Conservation (phyloP, 2,113 vertebrate species). For the Toxostoma redivivum region DNA sequence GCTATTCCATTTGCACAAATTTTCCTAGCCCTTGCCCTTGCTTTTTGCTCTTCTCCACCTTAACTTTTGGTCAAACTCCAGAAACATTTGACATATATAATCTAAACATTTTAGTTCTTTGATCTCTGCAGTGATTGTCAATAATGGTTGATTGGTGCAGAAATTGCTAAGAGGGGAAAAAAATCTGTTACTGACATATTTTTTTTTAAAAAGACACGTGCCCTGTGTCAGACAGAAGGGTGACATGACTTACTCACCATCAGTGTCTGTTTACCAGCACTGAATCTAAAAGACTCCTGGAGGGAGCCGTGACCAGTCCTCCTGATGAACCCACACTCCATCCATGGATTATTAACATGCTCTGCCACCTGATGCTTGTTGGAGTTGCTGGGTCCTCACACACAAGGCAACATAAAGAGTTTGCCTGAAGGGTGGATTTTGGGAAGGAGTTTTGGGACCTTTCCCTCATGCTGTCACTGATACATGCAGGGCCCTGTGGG, state of each 20-base stretch:
- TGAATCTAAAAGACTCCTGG: neutral
- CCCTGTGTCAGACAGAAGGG: neutral
- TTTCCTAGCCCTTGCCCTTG: neutral
- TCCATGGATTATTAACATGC: accelerated
- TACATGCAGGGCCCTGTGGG: neutral
- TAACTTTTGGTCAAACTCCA: neutral
- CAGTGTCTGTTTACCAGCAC: neutral
- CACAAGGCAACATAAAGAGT: neutral
- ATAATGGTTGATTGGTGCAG: neutral
- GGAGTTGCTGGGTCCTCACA: neutral
- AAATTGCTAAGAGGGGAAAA: neutral
- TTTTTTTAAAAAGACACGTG: neutral
- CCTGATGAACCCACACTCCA: neutral
- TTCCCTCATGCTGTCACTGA: neutral
- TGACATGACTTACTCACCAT: neutral
- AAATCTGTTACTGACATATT: neutral
- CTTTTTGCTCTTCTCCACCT: neutral
- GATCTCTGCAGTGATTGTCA: neutral
- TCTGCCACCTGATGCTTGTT: neutral
- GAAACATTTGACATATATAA: neutral
- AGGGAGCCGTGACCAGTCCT: neutral
- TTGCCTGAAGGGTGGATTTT: neutral
- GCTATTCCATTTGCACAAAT: neutral
- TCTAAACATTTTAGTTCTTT: neutral
- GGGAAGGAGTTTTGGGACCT: neutral